phyloP scores from a whole-genome alignment of 2,113 vertebrate genomes.

The Siphamia tubifer region DNA sequence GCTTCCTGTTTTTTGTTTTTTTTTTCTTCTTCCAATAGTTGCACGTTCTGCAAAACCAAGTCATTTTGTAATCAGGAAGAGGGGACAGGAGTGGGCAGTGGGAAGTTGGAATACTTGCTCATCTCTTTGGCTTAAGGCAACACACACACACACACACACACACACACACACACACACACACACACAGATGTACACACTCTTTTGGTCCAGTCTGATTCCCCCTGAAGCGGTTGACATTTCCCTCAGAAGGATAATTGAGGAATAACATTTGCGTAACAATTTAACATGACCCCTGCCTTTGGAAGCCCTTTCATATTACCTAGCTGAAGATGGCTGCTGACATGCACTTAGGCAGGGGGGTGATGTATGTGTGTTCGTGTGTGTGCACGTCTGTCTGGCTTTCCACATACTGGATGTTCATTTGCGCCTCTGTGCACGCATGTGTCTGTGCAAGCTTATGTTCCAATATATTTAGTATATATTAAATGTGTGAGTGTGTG shows the following conservation, averaged over 20 bases:
- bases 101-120: slow-evolving; percentile 61
- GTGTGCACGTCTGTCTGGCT: slow-evolving; percentile 6
- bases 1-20: too few relatives aligned
- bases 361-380: neutral
- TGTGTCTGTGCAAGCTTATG: neutral
- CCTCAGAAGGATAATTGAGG: slow-evolving; percentile 94
- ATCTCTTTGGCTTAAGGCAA: slow-evolving; percentile 68
- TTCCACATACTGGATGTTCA: neutral
- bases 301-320: slow-evolving; percentile 92
- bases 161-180: slow-evolving; percentile 32
- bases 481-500: slow-evolving; percentile 8
- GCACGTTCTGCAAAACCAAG: slow-evolving; percentile 3
- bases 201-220: slow-evolving; percentile 79
- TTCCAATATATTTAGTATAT: slow-evolving; percentile 3
- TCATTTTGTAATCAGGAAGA: slow-evolving; percentile 4
- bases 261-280: slow-evolving; percentile 97
- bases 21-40: too few relatives aligned
- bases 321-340: slow-evolving; percentile 86
- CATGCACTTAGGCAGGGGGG: slow-evolving; percentile 77
- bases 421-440: neutral
- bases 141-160: slow-evolving; percentile 23
- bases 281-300: slow-evolving; percentile 95
- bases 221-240: slow-evolving; percentile 95
- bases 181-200: slow-evolving; percentile 32
- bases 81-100: slow-evolving; percentile 38